Percentiles rank a stretch among this genome's conserved stretches.
phyloP scores from a whole-genome alignment of 2,113 vertebrate genomes.

The Mungos mungo region DNA sequence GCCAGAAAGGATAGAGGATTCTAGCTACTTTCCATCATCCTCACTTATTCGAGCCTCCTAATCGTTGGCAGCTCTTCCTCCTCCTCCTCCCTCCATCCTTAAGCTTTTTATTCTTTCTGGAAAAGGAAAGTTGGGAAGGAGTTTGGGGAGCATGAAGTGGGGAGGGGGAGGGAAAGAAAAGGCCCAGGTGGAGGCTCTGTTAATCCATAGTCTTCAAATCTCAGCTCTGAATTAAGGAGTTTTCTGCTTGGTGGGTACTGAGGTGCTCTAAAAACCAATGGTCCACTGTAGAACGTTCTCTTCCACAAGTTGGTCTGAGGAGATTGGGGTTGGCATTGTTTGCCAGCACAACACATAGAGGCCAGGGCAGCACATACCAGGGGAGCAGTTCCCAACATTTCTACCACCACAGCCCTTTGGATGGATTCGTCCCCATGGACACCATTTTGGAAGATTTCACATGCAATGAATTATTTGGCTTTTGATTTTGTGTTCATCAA shows the following conservation, averaged over 20 bases:
- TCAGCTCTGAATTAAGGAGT: background rate
- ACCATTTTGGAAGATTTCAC: background rate
- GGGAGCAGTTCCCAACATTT: background rate
- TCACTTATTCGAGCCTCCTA: background rate
- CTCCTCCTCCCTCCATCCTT: background rate
- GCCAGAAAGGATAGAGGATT: background rate
- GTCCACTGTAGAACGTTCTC: background rate
- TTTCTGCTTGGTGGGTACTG: background rate
- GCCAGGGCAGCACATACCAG: background rate
- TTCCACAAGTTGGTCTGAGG: background rate
- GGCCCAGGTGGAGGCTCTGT: background rate
- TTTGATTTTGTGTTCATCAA: background rate
- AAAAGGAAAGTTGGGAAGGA: background rate
- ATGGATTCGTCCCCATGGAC: background rate
- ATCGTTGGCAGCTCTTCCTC: background rate
- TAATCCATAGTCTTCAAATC: background rate
- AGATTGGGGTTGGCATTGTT: background rate
- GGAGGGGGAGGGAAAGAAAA: background rate
- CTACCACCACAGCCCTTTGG: background rate
- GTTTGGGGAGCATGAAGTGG: background rate
- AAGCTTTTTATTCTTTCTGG: background rate
- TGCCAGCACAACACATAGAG: background rate
- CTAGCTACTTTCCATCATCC: background rate
- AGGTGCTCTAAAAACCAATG: background rate
- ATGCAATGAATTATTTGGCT: background rate